Base-by-base conservation (phyloP, 2,113 vertebrate species). In the Dromas ardeola region DNA sequence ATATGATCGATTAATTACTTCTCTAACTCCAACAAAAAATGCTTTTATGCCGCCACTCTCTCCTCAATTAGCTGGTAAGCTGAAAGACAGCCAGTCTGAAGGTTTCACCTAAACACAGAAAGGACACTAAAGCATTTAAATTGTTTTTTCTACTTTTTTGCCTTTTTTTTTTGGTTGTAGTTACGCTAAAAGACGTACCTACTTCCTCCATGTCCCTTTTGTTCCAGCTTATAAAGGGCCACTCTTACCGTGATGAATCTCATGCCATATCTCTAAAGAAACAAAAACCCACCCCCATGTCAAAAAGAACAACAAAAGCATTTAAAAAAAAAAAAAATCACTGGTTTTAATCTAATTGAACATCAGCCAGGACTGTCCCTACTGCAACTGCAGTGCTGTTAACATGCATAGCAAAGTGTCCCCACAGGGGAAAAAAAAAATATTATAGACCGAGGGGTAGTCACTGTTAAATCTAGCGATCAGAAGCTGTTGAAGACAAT, bases 1-100 rank as follows among this genome's bases (percentile, higher is more conserved):
- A 56, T 19, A 32, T 58, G 82, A 97, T 85, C 61, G 70, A 89
- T 87, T 71, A 84, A 95, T 93, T 84, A 85, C 65, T 82, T 52
- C 69, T 83, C 42, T 63, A 70, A 67, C 59, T 86, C 66, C 13
- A 49, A 77, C 30, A 87, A 86, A 84, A 91, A 94, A 78, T 8
- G 53, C 59, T 69, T 93, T 88, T 58, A 50, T 56, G 78, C 53
- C 50, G 38, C 58, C 29, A 11, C 84, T 89, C 67, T 66, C 43
- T 43, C 58, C 47, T 78, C 74, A 81, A 43, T 82, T 29, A 83
- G 56, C 15, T 58, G 53, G 49, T n/a, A 52, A 93, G 25, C 47
- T 89, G 70, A 20, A 66, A 91, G 81, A 53, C 73, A 88, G 45
- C 30, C 70, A 87, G 23, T 50, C 47, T 67, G 86, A 90, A 76